These are phyloP conservation scores for Himalopsyche anomala DNA, from an alignment of 2,888 invertebrate species.

Conservation along the genomic window DNA sequence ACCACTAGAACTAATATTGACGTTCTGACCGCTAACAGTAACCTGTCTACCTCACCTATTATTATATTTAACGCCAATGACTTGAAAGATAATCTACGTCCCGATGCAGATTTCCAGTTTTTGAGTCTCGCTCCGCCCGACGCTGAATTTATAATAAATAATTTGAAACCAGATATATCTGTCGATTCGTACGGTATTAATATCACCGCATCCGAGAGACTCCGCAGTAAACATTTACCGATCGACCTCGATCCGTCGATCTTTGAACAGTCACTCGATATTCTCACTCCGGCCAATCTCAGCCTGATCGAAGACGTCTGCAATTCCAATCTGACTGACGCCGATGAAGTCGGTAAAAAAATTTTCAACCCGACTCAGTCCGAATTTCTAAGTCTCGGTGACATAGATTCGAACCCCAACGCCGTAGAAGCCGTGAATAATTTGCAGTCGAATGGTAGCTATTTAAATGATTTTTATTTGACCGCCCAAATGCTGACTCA, in stretches of 20 bases:
- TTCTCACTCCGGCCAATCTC: not conserved
- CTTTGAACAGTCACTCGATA: not conserved
- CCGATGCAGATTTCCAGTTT: conserved; percentile 36
- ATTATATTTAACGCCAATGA: conserved; percentile 58
- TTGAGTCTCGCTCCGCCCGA: not conserved
- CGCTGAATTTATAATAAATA: not conserved
- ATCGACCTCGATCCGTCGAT: not conserved
- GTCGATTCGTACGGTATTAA: not conserved
- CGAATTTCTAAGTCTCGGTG: not conserved
- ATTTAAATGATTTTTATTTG: conserved; percentile 27
- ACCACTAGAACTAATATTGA: not conserved
- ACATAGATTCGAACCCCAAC: not conserved
- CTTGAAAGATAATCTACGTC: conserved; percentile 49
- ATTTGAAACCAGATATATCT: not conserved
- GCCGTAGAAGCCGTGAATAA: not conserved
- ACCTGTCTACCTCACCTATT: conserved; percentile 59
- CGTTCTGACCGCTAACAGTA: conserved; percentile 50
- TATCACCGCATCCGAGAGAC: not conserved
- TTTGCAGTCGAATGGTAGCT: conserved; percentile 1
- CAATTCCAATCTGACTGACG: not conserved
- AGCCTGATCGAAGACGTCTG: not conserved
- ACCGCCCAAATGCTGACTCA: conserved; percentile 17
- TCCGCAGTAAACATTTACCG: not conserved
- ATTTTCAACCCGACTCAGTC: not conserved
- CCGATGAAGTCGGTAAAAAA: not conserved